Conservation (phyloP, 2,888 invertebrate genomes). For the Eupithecia exiguata region DNA sequence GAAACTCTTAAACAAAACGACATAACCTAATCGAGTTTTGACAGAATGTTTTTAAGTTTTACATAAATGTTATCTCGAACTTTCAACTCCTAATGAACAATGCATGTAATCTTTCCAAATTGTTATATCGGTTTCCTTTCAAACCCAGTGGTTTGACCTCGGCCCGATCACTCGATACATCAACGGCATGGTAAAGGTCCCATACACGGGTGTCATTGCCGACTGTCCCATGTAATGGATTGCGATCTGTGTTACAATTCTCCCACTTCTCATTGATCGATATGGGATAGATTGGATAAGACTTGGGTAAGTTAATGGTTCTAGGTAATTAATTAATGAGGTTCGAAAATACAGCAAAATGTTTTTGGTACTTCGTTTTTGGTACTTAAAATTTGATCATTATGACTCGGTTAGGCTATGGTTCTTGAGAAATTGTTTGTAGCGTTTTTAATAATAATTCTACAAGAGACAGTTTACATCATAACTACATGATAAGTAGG, state of each 20-base stretch:
- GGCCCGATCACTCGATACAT: conserved; percentile 24
- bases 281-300: not conserved
- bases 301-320: not conserved
- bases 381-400: too few relatives aligned
- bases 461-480: too few relatives aligned
- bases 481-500: too few relatives aligned
- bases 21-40: too few relatives aligned
- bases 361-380: too few relatives aligned
- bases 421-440: too few relatives aligned
- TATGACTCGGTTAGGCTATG: too few relatives aligned
- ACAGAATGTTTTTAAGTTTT: too few relatives aligned
- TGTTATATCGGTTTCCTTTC: conserved; percentile 7
- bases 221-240: conserved; percentile 32
- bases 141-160: conserved; percentile 2
- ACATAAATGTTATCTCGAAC: not conserved
- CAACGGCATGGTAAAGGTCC: conserved; percentile 26
- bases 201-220: conserved; percentile 32
- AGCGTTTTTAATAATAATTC: too few relatives aligned
- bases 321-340: not conserved
- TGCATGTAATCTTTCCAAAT: not conserved
- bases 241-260: conserved; percentile 26
- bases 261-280: conserved; percentile 18
- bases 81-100: conserved; percentile 4
- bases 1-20: too few relatives aligned
- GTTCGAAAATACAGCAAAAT: too few relatives aligned